phyloP scores from a whole-genome alignment of 2,797 vertebrate species.

The Danionella dracula region DNA sequence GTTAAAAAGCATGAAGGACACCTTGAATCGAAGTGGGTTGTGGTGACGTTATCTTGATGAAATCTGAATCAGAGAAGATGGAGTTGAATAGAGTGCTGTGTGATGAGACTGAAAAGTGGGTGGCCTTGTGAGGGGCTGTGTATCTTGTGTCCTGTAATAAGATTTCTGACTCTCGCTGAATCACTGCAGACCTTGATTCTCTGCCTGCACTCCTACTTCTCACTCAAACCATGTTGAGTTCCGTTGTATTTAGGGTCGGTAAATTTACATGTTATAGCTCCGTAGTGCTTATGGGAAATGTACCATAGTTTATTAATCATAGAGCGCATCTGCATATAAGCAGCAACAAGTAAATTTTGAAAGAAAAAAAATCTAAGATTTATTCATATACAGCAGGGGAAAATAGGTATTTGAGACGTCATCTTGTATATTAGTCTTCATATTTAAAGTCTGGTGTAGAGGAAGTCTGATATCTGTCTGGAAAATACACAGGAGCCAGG shows the following conservation, averaged over 20 bases:
- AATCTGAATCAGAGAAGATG: conserved; percentile 29
- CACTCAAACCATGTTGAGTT: neutral
- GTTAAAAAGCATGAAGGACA: neutral
- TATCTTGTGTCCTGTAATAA: conserved; percentile 3
- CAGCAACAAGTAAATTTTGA: no score
- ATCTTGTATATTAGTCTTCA: no score
- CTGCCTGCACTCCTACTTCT: neutral
- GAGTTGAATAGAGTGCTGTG: neutral
- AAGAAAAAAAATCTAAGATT: no score
- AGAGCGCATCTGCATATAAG: no score
- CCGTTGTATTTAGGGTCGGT: neutral
- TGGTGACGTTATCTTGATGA: conserved; percentile 29
- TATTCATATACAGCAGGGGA: no score
- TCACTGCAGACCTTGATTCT: conserved; percentile 13
- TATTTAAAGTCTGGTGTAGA: no score
- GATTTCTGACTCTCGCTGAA: conserved; percentile 12
- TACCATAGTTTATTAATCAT: no score
- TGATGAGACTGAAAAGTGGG: neutral
- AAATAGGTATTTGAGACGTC: no score
- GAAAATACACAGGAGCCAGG: no score
- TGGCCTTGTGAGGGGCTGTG: conserved; percentile 1
- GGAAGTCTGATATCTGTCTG: no score
- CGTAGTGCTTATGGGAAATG: no score
- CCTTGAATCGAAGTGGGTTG: conserved; percentile 8
- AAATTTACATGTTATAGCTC: neutral